Base-by-base conservation (phyloP, 37 sponge, comb jelly and placozoan species). In the Oopsacas minuta region DNA sequence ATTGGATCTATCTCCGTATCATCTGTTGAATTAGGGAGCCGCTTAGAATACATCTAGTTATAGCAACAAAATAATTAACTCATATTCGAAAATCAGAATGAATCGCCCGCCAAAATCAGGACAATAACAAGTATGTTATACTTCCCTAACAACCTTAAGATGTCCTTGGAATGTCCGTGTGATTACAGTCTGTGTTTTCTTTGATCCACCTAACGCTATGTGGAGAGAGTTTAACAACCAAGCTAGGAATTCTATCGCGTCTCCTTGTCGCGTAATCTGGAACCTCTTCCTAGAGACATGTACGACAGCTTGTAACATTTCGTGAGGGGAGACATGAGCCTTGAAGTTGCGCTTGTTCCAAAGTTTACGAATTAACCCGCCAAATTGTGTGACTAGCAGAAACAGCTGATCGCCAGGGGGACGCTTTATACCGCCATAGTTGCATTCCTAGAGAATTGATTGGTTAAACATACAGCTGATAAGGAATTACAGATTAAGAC, bases 311-410 rank as follows among this genome's bases (percentile, higher is more conserved):
- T 90, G 87, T 0, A 95, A 86, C 99, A 97, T 97, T 85, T 97
- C 99, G 85, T 97, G 99, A 46, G 99, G 99, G 85, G 92, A 91
- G 32, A 97, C 94, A 37, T 97, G 99, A 35, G 94, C 88, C 53
- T 93, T 93, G 87, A 97, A 97, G 83, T 92, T 91, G 28, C 90
- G 85, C 46, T 92, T 94, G 69, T 97, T 97, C 99, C 99, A 97
- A 52, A 97, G 86, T 86, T 97, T 97, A 0, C 99, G 86, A n/a
- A 95, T 85, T 51, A 97, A 81, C 53, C 93, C 99, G 23, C 99
- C 99, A 12, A 97, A 89, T 38, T 96, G 52, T 36, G 91, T 93
- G 1, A 90, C 96, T 94, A 97, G 87, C 8, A 88, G 88, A 69
- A 93, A 92, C 30, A 82, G 89, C 49, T 90, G 93, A 84, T 95